Evolutionary conservation across 2,113 vertebrate genomes (phyloP).

Genomic region (Hypomesus transpacificus): DNA sequence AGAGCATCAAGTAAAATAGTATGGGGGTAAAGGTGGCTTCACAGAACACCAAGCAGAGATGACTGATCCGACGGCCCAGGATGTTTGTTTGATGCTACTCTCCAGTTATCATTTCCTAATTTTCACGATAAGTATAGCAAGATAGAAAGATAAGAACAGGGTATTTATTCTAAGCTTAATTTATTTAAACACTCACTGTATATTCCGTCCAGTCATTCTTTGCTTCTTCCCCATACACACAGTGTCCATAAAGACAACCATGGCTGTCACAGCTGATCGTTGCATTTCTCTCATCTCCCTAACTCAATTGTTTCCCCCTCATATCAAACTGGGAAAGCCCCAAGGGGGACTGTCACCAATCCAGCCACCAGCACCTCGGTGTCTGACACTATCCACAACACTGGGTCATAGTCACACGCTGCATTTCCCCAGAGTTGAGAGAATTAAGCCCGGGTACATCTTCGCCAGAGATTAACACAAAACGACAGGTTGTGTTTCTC

Average conservation of each 20-base stretch:
- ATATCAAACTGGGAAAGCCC: slow-evolving; percentile 48
- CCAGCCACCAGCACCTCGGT: slow-evolving; percentile 14
- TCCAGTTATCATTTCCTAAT: no score
- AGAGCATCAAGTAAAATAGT: no score
- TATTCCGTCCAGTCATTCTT: no score
- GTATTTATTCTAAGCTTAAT: no score
- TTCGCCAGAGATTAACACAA: slow-evolving; percentile 13
- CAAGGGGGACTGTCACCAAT: slow-evolving; percentile 40
- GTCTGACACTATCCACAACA: slow-evolving; percentile 6
- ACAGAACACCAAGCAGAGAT: no score
- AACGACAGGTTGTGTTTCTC: slow-evolving; percentile 38
- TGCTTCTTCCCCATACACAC: neutral
- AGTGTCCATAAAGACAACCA: neutral
- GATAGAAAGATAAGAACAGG: no score
- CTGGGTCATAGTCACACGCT: slow-evolving; percentile 14
- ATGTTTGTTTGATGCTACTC: no score
- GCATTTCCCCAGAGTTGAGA: slow-evolving; percentile 18
- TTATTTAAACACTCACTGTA: no score
- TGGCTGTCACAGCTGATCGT: neutral
- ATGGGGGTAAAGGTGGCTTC: no score
- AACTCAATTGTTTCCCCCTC: slow-evolving; percentile 55
- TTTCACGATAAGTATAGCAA: no score
- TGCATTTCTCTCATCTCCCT: slow-evolving; percentile 30
- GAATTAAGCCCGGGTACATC: slow-evolving; percentile 21
- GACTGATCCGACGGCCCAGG: no score